Conservation (phyloP, 2,888 invertebrate genomes). For the Sinodicranocentrus sp. region DNA sequence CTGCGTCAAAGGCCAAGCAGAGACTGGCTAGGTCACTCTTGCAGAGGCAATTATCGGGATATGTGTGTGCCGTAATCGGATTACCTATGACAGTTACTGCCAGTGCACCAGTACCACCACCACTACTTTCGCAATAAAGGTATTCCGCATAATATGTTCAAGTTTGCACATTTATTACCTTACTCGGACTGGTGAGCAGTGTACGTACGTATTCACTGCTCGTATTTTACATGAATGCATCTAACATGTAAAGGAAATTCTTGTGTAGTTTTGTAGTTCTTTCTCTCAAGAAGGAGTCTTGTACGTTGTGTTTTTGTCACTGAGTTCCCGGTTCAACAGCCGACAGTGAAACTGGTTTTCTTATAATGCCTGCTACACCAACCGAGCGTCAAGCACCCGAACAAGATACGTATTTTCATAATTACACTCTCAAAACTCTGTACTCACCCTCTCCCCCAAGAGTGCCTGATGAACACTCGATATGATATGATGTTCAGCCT, state of each 20-base stretch:
- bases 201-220: conserved; percentile 7
- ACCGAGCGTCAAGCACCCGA: conserved; percentile 15
- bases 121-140: not conserved
- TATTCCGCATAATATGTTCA: not conserved
- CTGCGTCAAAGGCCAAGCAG: conserved; percentile 70
- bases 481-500: too few species aligned
- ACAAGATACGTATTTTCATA: conserved; percentile 6
- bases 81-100: conserved; percentile 52
- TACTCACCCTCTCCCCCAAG: conserved; percentile 14
- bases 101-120: conserved; percentile 2
- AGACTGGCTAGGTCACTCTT: conserved; percentile 69
- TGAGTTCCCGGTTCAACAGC: conserved; percentile 76
- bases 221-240: conserved; percentile 7
- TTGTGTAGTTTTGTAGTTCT: not conserved
- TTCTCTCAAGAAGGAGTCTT: conserved; percentile 2
- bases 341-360: conserved; percentile 73
- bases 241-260: conserved; percentile 26
- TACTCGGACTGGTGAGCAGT: not conserved
- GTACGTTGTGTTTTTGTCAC: conserved; percentile 45
- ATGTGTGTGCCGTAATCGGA: conserved; percentile 62
- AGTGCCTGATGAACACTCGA: not conserved
- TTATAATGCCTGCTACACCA: not conserved
- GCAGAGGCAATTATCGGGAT: conserved; percentile 57
- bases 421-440: conserved; percentile 12
- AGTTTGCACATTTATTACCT: not conserved